A percentile compares a stretch with the other conserved stretches of the same genome.
Conservation (phyloP, 2,797 vertebrate genomes). For the Microchirus variegatus region DNA sequence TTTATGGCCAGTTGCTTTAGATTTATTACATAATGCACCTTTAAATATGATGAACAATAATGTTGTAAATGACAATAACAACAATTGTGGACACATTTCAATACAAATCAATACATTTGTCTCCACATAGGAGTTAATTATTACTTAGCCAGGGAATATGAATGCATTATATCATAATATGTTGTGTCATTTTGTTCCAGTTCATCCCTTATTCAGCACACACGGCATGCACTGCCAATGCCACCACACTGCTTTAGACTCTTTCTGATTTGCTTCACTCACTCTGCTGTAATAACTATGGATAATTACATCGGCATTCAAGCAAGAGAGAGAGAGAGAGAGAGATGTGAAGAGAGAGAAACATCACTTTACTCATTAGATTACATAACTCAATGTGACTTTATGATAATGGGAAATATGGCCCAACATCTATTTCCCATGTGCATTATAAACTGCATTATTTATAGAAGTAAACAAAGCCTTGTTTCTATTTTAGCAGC, state of each 20-base stretch:
- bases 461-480: slow-evolving; percentile 61
- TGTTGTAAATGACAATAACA: too few relatives aligned
- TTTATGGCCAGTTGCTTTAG: too few relatives aligned
- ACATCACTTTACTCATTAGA: slow-evolving; percentile 53
- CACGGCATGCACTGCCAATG: background rate
- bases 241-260: slow-evolving; percentile 3
- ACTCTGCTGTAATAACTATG: slow-evolving; percentile 37
- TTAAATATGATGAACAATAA: too few relatives aligned
- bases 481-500: slow-evolving; percentile 40
- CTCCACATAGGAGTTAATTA: too few relatives aligned
- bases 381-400: slow-evolving; percentile 48
- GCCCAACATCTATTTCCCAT: slow-evolving; percentile 31
- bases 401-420: slow-evolving; percentile 48
- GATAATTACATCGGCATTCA: slow-evolving; percentile 54
- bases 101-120: too few relatives aligned
- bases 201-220: background rate
- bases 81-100: too few relatives aligned
- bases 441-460: slow-evolving; percentile 53
- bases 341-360: slow-evolving; percentile 13
- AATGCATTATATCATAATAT: background rate
- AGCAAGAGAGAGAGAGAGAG: slow-evolving; percentile 13
- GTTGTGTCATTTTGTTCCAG: too few relatives aligned
- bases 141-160: too few relatives aligned
- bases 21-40: too few relatives aligned
- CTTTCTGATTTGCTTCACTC: slow-evolving; percentile 35